Evolutionary conservation across 2,113 vertebrate species (phyloP), one percentile per base, ranked within the genome.

Genomic region (Probosciger aterrimus): DNA sequence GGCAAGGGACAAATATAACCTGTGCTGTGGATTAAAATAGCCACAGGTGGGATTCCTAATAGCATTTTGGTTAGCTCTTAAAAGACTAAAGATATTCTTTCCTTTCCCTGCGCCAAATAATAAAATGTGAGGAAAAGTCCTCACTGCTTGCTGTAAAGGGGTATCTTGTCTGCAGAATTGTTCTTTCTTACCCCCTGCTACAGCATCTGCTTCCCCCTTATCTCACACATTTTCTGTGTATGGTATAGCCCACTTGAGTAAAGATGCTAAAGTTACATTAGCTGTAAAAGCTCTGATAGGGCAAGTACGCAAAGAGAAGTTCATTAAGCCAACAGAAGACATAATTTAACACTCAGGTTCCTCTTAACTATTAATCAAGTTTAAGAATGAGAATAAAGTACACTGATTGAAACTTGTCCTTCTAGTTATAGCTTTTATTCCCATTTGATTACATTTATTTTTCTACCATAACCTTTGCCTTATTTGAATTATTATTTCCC

Each of bases 401-500:
- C 3, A 2, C 16, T 90, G 67, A 62, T 31, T 89, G 78, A 94
- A 88, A 94, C 22, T 90, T 93, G 41, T 94, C 46, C 71, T 88
- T 93, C 67, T 86, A 88, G 19, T 81, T 91, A 65, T 17, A 55
- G 47, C 7, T 94, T 79, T 90, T 95, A 65, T 92, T 95, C 59
- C 64, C 73, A 86, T 93, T 97, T 96, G 49, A 77, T 88, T 94
- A 78, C 10, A 84, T 94, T 94, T 91, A 82, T 67, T 96, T 96
- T 95, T 94, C 74, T 91, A 41, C 68, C 18, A 86, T 95, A 97
- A 93, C 65, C 81, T 94, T 85, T 92, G 59, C 49, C 63, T 97
- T 62, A 84, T 95, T 89, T 92, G 81, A 97, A 90, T 60, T 79
- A 82, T 92, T 92, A 78, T 92, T 97, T 97, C 88, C 94, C 86